These are phyloP conservation scores for Rambutsinella grinnellia DNA, from an alignment of 2,888 invertebrate genomes.

Conservation along the genomic window DNA sequence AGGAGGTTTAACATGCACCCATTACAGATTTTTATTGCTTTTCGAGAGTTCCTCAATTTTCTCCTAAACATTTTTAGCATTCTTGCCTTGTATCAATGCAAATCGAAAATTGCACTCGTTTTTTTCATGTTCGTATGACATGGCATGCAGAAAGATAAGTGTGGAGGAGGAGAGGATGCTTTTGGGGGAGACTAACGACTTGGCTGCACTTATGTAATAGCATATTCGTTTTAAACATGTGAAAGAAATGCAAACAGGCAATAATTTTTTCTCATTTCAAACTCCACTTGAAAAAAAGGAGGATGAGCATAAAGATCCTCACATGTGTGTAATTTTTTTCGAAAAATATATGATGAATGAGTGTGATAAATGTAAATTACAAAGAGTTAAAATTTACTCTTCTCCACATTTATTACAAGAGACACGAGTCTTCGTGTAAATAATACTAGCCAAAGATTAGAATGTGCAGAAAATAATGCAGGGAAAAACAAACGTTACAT, in stretches of 20 bases:
- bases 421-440: not conserved
- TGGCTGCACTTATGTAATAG: not conserved
- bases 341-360: not conserved
- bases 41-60: not conserved
- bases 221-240: constrained; percentile 15
- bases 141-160: too few relatives aligned
- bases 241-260: constrained; percentile 12
- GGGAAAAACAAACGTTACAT: constrained; percentile 6
- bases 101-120: not conserved
- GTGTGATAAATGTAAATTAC: constrained; percentile 2
- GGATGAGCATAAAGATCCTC: too few relatives aligned
- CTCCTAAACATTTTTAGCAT: too few relatives aligned
- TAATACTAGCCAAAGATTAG: not conserved
- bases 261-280: not conserved
- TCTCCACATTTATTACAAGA: not conserved
- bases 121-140: too few relatives aligned
- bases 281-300: too few relatives aligned
- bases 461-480: not conserved
- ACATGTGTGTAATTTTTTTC: not conserved
- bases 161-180: constrained; percentile 7
- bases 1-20: too few relatives aligned
- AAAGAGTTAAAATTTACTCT: not conserved
- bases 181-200: constrained; percentile 1
- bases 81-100: constrained; percentile 14
- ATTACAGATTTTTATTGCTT: not conserved